Percentiles rank a stretch among this genome's conserved stretches.
Conservation (phyloP, 2,113 vertebrate genomes). For the Uropsilus gracilis region DNA sequence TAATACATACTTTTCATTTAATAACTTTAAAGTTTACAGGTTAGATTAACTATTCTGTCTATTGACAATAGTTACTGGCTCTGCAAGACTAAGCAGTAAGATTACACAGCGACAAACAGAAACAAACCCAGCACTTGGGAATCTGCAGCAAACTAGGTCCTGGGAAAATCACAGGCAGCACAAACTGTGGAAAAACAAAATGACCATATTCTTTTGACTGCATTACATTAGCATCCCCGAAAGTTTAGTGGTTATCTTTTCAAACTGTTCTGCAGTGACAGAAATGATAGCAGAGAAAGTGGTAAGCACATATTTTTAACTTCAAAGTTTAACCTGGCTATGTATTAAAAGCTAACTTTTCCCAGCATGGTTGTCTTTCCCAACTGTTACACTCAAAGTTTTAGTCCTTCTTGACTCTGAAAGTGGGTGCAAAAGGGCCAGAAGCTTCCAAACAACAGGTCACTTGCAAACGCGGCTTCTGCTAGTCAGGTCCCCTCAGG, state of each 20-base stretch:
- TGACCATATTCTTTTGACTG: background rate
- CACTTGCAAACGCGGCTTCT: too few species aligned
- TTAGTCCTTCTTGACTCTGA: slow-evolving; percentile 10
- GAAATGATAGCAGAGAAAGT: background rate
- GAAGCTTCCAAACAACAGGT: too few species aligned
- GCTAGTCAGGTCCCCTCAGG: too few species aligned
- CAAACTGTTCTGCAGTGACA: background rate
- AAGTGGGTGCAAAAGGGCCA: too few species aligned
- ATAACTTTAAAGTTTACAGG: background rate
- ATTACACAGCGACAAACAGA: background rate
- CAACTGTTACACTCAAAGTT: background rate
- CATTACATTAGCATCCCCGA: background rate
- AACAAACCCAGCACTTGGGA: background rate
- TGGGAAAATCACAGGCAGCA: background rate
- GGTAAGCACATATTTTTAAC: background rate
- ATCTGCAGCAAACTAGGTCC: background rate
- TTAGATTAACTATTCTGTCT: background rate
- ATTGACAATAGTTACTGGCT: background rate
- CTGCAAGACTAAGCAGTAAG: background rate
- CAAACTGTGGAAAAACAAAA: background rate
- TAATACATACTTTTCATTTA: background rate
- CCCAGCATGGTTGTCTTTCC: background rate
- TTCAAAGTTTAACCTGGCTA: background rate
- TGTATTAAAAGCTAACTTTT: slow-evolving; percentile 2
- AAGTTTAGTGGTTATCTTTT: background rate